Conservation (phyloP, 1,140 invertebrate genomes). For the Melipona quadrifasciata region DNA sequence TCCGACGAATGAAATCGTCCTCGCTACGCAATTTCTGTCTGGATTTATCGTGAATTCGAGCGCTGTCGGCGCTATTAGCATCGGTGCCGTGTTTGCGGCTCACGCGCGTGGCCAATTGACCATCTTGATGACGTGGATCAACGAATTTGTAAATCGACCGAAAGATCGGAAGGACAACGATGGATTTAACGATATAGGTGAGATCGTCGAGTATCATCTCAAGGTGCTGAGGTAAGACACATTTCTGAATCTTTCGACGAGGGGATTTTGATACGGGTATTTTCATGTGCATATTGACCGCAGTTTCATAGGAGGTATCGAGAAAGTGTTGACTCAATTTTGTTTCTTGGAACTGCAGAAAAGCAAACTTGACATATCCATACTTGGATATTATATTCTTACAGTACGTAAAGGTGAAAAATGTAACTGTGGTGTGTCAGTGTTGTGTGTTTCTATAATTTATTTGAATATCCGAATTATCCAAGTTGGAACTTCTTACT, state of each 20-base stretch:
- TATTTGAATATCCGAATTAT: background rate
- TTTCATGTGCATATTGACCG: background rate
- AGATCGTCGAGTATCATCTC: constrained; percentile 58
- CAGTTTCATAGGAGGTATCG: constrained; percentile 64
- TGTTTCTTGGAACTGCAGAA: constrained; percentile 64
- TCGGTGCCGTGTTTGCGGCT: constrained; percentile 48
- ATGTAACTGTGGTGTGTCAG: background rate
- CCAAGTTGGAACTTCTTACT: too few species aligned
- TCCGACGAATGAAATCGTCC: constrained; percentile 50
- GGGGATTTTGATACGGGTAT: fast-evolving
- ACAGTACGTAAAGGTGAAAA: constrained; percentile 51
- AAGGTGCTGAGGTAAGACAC: constrained; percentile 25
- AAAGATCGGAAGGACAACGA: background rate
- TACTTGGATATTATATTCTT: constrained; percentile 70
- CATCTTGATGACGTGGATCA: constrained; percentile 44
- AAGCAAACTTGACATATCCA: constrained; percentile 64
- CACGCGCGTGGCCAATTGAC: constrained; percentile 54
- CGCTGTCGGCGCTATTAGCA: constrained; percentile 26
- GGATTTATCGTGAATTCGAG: constrained; percentile 48
- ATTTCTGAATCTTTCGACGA: background rate
- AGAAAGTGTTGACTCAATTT: constrained; percentile 57
- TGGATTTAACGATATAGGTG: constrained; percentile 23
- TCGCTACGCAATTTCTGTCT: constrained; percentile 28
- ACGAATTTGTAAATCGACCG: constrained; percentile 13
- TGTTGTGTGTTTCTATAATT: background rate